These are phyloP conservation scores for Haplotaxodon microlepis DNA, from an alignment of 2,113 vertebrate genomes.

Conservation along the genomic window DNA sequence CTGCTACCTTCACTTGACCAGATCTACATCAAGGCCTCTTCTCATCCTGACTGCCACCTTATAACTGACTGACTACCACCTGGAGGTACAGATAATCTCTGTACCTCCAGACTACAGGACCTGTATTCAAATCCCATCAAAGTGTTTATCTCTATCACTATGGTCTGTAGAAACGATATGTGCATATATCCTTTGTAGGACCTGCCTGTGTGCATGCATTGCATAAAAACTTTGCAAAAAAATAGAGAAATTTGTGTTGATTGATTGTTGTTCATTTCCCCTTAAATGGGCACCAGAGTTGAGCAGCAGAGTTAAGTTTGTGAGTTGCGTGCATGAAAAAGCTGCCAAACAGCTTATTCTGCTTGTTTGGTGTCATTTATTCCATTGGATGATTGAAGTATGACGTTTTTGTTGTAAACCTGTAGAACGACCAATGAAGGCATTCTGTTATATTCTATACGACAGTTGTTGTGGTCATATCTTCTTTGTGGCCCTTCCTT, in stretches of 20 bases:
- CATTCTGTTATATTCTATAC: accelerated
- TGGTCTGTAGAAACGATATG: not conserved
- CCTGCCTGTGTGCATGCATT: not conserved
- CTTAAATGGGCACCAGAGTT: not conserved
- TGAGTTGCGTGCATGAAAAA: accelerated
- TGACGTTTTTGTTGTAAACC: not conserved
- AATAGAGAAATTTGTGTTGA: not conserved
- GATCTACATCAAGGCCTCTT: not conserved
- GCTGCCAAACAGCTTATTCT: not conserved
- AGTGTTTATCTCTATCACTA: not conserved
- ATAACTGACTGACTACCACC: too few species aligned
- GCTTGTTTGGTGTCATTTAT: not conserved
- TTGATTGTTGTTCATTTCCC: not conserved
- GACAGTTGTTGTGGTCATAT: not conserved
- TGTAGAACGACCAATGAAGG: accelerated
- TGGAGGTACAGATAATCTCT: not conserved
- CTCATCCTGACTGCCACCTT: not conserved
- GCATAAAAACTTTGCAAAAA: not conserved
- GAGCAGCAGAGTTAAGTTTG: not conserved
- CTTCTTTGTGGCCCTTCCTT: not conserved
- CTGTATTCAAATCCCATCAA: not conserved
- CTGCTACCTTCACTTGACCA: not conserved
- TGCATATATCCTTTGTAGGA: not conserved
- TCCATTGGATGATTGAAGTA: not conserved
- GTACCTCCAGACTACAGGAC: not conserved